Evolutionary conservation across 2,113 vertebrate genomes (phyloP), one percentile per base, ranked within the genome.

Genomic region (Phainopepla nitens): DNA sequence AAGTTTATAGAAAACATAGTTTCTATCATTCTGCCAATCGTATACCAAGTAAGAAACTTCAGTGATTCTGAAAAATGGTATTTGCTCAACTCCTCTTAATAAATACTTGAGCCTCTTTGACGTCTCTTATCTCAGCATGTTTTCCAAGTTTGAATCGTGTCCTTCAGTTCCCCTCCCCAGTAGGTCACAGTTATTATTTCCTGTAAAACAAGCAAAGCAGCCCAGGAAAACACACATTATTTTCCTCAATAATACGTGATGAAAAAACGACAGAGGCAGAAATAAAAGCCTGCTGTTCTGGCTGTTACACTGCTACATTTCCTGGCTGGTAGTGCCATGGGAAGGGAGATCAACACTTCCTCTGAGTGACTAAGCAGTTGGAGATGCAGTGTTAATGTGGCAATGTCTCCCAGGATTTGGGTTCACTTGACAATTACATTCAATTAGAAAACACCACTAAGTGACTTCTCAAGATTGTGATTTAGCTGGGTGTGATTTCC

Each of bases 391-490:
- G 91, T 18, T 93, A 44, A 84, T 71, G 91, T 49, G 84, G 76
- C 56, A 68, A 44, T 9, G 36, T 75, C 93, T 94, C 80, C 24
- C 0, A 36, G 87, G 94, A 68, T 68, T 60, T 92, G 58, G 89
- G 56, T 57, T 89, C 72, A 64, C 80, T 91, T 84, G 86, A 41
- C 49, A 78, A 94, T 94, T 92, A 89, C 83, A 94, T 94, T 94
- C 95, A 95, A 89, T 96, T 96, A 95, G 89, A 66, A 80, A 89
- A 86, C 82, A 90, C 62, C 39, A 82, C 72, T 92, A 89, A 95
- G 78, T 91, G 84, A 82, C 87, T 94, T 87, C 87, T 97, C 89
- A 94, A 94, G 91, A 93, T 76, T 96, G 96, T 73, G 89, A 33
- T 91, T 91, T 50, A 65, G 66, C 83, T 75, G 61, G 65, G 65